phyloP scores from a whole-genome alignment of 2,797 vertebrate species.

The Sardinella longiceps region DNA sequence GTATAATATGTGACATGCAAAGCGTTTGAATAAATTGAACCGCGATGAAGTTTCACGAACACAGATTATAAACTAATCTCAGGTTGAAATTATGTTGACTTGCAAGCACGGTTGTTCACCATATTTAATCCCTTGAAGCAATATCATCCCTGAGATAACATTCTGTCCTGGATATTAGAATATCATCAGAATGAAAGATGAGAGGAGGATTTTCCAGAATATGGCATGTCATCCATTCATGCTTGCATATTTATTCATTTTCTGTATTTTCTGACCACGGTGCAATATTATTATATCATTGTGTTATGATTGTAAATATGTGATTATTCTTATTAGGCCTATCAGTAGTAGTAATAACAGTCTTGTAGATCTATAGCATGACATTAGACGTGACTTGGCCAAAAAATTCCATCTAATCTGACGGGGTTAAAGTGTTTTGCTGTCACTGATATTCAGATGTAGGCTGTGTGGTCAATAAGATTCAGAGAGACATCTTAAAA shows the following conservation, averaged over 20 bases:
- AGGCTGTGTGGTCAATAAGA: not conserved
- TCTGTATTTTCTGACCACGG: not conserved
- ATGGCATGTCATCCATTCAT: slow-evolving; percentile 13
- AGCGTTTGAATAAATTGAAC: slow-evolving; percentile 1
- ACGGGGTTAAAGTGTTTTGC: not conserved
- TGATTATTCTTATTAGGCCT: too few species aligned
- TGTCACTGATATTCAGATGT: slow-evolving; percentile 26
- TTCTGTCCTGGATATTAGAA: slow-evolving; percentile 43
- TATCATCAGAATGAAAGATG: slow-evolving; percentile 30
- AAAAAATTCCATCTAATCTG: not conserved
- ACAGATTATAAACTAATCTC: slow-evolving; percentile 55
- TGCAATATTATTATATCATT: too few species aligned
- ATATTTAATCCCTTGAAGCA: slow-evolving; percentile 48
- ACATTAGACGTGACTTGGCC: too few species aligned
- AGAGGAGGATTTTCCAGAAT: not conserved
- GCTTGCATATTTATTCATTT: not conserved
- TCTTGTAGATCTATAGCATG: too few species aligned
- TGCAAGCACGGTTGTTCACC: slow-evolving; percentile 30
- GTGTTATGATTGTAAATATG: too few species aligned
- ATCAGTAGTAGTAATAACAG: too few species aligned
- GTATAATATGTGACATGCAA: not conserved
- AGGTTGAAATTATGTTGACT: slow-evolving; percentile 49
- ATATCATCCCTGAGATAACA: slow-evolving; percentile 45
- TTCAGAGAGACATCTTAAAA: not conserved
- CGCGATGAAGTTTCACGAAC: slow-evolving; percentile 34